Evolutionary conservation across 53 echinoderm and acorn worm genomes (phyloP).

Genomic region (Echinometra lucunter): DNA sequence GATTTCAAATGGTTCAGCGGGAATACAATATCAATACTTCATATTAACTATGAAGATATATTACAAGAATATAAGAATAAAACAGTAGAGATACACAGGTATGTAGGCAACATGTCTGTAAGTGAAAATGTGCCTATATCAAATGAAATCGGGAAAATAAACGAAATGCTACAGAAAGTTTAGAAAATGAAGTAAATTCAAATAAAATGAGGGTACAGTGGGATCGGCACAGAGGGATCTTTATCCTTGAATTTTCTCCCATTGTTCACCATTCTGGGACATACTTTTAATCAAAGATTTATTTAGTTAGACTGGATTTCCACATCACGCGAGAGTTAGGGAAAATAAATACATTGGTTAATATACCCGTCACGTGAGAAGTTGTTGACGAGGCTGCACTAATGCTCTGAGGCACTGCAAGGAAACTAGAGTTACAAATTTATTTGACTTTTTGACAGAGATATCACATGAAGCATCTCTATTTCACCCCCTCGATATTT

Average conservation of each 20-base stretch:
- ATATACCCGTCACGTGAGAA: background rate
- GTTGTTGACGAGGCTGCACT: background rate
- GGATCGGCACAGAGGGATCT: background rate
- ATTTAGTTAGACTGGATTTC: constrained; percentile 24
- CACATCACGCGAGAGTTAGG: background rate
- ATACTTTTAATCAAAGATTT: background rate
- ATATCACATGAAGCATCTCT: background rate
- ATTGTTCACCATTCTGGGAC: background rate
- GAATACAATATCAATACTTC: background rate
- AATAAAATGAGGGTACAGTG: background rate
- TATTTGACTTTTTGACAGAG: background rate
- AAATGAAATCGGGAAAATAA: too few relatives aligned
- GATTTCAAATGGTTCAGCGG: background rate
- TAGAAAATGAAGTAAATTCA: background rate
- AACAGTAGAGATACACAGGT: background rate
- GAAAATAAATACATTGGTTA: constrained; percentile 10
- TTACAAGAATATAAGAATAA: background rate
- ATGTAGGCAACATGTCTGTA: background rate
- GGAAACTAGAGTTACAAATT: background rate
- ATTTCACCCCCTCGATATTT: background rate
- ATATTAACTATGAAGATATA: background rate
- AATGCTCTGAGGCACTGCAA: background rate
- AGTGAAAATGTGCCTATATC: too few relatives aligned
- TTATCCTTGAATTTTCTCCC: background rate
- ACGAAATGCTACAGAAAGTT: background rate